Conservation (phyloP, 2,113 vertebrate species). For the Anarhynchus alexandrinus region DNA sequence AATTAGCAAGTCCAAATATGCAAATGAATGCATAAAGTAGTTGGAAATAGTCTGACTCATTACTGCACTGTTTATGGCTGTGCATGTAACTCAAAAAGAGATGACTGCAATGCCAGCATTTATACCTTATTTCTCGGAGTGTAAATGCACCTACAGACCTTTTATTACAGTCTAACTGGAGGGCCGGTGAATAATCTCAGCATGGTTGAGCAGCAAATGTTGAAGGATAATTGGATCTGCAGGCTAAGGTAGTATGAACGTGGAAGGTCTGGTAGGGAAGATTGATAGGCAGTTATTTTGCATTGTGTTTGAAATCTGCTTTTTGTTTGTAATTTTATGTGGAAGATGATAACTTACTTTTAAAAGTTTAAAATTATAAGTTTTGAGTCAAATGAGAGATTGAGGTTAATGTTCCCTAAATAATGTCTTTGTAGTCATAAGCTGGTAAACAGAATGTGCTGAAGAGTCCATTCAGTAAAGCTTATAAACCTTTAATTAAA, state of each 20-base stretch:
- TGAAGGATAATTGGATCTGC: constrained; percentile 73
- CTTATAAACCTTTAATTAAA: constrained; percentile 19
- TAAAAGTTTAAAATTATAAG: constrained; percentile 16
- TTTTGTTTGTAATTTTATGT: constrained; percentile 47
- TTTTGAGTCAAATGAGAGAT: not conserved
- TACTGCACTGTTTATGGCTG: not conserved
- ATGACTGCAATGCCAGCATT: constrained; percentile 35
- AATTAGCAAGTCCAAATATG: not conserved
- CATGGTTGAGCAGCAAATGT: constrained; percentile 73
- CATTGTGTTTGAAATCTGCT: constrained; percentile 10
- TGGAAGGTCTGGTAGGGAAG: constrained; percentile 47
- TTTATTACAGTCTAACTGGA: constrained; percentile 73
- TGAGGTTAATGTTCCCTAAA: constrained; percentile 43
- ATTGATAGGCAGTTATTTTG: constrained; percentile 63
- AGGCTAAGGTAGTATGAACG: constrained; percentile 50
- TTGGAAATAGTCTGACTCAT: not conserved
- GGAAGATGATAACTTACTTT: constrained; percentile 9
- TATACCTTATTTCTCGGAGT: constrained; percentile 51
- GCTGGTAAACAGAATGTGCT: not conserved
- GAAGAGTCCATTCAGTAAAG: not conserved
- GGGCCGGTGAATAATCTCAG: constrained; percentile 67
- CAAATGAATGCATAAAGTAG: not conserved
- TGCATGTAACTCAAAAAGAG: constrained; percentile 25
- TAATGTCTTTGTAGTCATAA: not conserved
- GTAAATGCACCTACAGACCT: constrained; percentile 51